Evolutionary conservation across 2,888 invertebrate species (phyloP).

Genomic region (Ennomos fuscantarius): DNA sequence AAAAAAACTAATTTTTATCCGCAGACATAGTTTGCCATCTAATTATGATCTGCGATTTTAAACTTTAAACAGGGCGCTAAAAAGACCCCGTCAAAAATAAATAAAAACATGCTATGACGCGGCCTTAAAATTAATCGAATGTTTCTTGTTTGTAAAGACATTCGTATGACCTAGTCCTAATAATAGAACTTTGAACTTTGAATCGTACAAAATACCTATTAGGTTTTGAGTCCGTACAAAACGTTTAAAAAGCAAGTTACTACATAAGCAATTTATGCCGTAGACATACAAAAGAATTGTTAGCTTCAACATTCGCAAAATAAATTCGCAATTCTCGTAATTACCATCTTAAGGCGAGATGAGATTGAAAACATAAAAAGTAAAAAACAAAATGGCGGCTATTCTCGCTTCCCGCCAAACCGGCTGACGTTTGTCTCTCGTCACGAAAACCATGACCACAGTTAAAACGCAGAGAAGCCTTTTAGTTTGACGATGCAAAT

Average conservation of each 20-base stretch:
- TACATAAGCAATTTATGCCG: conserved; percentile 31
- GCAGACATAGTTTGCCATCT: too few relatives aligned
- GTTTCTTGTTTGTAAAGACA: too few relatives aligned
- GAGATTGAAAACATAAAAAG: conserved; percentile 49
- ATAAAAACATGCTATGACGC: too few relatives aligned
- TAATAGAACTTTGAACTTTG: too few relatives aligned
- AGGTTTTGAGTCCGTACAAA: not conserved
- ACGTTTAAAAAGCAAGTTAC: conserved; percentile 4
- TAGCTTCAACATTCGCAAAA: conserved; percentile 22
- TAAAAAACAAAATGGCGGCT: conserved; percentile 54
- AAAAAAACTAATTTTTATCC: too few relatives aligned
- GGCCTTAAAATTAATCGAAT: too few relatives aligned
- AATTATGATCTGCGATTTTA: too few relatives aligned
- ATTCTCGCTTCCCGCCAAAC: conserved; percentile 49
- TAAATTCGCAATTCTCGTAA: conserved; percentile 44
- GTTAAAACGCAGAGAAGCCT: conserved; percentile 41
- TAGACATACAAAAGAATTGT: conserved; percentile 22
- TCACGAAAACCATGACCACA: conserved; percentile 69
- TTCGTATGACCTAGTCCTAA: too few relatives aligned
- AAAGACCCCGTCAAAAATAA: too few relatives aligned
- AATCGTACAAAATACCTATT: too few relatives aligned
- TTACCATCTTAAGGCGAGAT: conserved; percentile 48
- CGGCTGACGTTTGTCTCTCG: conserved; percentile 70
- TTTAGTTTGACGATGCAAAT: conserved; percentile 49
- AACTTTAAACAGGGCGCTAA: too few relatives aligned